A percentile compares a stretch with the other conserved stretches of the same genome.
Conservation (phyloP, 2,113 vertebrate genomes). For the Elachura formosa region DNA sequence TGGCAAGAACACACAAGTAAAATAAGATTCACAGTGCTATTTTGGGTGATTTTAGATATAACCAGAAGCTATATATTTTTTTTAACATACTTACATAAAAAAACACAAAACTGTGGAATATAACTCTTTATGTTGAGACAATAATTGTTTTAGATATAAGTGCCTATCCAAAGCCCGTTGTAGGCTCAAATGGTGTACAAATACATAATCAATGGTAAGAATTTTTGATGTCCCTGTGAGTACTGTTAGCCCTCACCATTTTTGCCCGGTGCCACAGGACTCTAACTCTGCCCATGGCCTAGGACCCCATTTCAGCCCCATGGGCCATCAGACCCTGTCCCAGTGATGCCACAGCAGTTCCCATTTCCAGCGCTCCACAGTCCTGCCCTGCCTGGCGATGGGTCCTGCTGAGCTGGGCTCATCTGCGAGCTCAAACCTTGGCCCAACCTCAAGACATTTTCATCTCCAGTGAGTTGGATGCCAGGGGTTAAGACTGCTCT, state of each 20-base stretch:
- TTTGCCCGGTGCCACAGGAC: neutral
- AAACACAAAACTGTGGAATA: neutral
- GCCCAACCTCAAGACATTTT: neutral
- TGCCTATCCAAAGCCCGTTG: neutral
- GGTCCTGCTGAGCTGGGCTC: neutral
- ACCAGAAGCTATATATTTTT: neutral
- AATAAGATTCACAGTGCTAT: neutral
- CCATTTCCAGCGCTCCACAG: neutral
- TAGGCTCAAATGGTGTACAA: neutral
- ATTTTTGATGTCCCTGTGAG: neutral
- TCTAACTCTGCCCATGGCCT: fast-evolving
- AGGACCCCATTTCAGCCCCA: neutral
- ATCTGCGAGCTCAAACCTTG: fast-evolving
- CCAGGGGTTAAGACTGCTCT: fast-evolving
- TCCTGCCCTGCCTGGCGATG: neutral
- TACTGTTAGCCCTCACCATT: neutral
- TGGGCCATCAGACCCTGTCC: neutral
- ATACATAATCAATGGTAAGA: neutral
- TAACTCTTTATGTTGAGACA: neutral
- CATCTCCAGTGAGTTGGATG: neutral
- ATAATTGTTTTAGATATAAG: neutral
- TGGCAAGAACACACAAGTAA: neutral
- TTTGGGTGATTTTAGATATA: neutral
- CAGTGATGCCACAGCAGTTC: neutral
- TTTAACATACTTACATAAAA: neutral